These are phyloP conservation scores for Cryptocephalus moraei DNA, from an alignment of 2,888 invertebrate species.

Conservation along the genomic window DNA sequence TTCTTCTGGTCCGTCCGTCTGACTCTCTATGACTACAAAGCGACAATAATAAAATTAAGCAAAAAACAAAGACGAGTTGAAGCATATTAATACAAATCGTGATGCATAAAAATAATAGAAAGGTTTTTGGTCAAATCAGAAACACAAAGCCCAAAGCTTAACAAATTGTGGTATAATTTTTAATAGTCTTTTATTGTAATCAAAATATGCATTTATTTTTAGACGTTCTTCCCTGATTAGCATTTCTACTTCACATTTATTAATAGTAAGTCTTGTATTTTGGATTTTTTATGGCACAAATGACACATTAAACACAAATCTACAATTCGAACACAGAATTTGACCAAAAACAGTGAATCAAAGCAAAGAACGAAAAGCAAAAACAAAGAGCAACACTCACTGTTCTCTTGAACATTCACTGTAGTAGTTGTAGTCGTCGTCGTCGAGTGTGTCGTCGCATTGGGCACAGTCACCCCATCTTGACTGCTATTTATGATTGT, in stretches of 20 bases:
- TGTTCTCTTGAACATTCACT: constrained; percentile 37
- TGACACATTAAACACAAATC: neutral
- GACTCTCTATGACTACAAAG: constrained; percentile 37
- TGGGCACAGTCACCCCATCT: constrained; percentile 17
- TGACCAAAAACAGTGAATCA: constrained; percentile 4
- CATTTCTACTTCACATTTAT: too few species aligned
- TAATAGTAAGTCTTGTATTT: too few species aligned
- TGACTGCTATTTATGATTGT: constrained; percentile 42
- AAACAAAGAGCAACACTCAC: constrained; percentile 38
- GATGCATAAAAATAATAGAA: constrained; percentile 40
- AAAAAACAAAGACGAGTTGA: neutral
- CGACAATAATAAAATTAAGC: constrained; percentile 25
- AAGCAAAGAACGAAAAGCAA: constrained; percentile 8
- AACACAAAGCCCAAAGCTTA: neutral
- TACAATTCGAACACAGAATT: neutral
- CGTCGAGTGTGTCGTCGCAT: constrained; percentile 8
- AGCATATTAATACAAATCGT: constrained; percentile 24
- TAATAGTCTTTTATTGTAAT: too few species aligned
- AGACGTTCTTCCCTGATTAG: too few species aligned
- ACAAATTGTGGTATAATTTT: too few species aligned
- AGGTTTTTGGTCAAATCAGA: neutral
- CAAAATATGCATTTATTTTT: too few species aligned
- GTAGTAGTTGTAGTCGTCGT: constrained; percentile 13
- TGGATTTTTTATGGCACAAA: too few species aligned
- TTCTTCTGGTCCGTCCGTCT: constrained; percentile 28